Evolutionary conservation across 1,140 invertebrate genomes (phyloP), one percentile per base, ranked within the genome.

Genomic region (Acromyrmex echinatior): DNA sequence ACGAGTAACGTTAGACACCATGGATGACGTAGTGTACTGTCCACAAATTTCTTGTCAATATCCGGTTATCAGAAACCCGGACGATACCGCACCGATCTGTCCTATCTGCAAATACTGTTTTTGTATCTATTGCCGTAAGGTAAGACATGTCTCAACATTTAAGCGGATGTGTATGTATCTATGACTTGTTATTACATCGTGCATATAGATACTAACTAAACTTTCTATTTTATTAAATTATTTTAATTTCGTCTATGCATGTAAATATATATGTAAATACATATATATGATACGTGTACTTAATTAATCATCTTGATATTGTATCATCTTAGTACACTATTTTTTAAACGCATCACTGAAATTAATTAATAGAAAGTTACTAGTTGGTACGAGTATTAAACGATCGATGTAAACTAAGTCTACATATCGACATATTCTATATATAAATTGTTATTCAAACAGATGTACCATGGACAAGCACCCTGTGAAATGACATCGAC

Each of bases 1-100:
- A 3, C 92, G 95, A 82, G 91, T 94, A 4, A 95, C 96, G 2
- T 92, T 97, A 3, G 95, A 95, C 76, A 95, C 92, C 12, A 96
- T 97, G 96, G 86, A 93, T 5, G 96, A 97, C 90, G 91, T 97
- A 10, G 92, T 96, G 31, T 96, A 95, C 87, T 97, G 97, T 93
- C 97, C 97, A 3, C 92, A 96, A 28, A 92, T 92, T 35, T 91
- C 86, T n/a, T 97, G 97, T 91, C 95, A 96, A 80, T 95, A 93
- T 79, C 95, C 96, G 25, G 96, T 97, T 1, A 91, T 96, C 16
- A 93, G 95, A 51, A 95, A 96, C 73, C 0, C 1, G 3, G 80
- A 89, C 18, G 95, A 96, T 58, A 95, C 93, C 49, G 94, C 97
- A 79, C 96, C 95, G 0, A 92, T 87, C 4, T 97, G 97, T 92